Evolutionary conservation across 2,888 invertebrate genomes (phyloP), one percentile per base, ranked within the genome.

Genomic region (Scaptomyza tumidula): DNA sequence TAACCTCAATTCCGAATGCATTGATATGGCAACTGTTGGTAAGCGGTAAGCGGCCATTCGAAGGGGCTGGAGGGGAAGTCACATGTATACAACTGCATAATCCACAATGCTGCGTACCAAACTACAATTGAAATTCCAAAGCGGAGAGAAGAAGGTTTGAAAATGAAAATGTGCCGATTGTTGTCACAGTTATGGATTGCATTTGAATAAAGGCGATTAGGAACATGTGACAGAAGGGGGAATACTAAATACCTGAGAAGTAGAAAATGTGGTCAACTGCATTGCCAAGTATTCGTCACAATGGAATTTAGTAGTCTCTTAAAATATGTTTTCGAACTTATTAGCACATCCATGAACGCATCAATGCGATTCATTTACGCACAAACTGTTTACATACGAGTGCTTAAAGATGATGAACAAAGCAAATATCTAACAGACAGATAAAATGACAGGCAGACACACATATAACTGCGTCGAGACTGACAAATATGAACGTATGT

Each of bases 1-100:
- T 71, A 84, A 78, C 83, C 81, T 68, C 80, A 80, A 83, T 82
- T 62, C 71, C 62, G 48, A 63, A 69, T 55, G 66, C 63, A 78
- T 84, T 71, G 80, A 72, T 77, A 69, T 71, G 75, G 78, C 80
- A 80, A 80, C 78, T 63, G 48, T n/a, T n/a, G n/a, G n/a, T n/a
- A n/a, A n/a, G n/a, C 55, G 52, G 63, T 14, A 50, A 46, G 7
- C 24, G 14, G 48, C 13, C 44, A 35, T 29, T 16, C 41, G 37
- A 19, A 10, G 6, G 39, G 44, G 45, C 14, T 10, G 16, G 3
- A 43, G 46, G 33, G 46, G 19, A 27, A 24, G 44, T 31, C 50
- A 53, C 60, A 70, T 55, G 45, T 65, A 64, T n/a, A n/a, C n/a
- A n/a, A n/a, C n/a, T 82, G 77, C 77, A 55, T 82, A 86, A 83